Evolutionary conservation across 2,888 invertebrate genomes (phyloP), one percentile per base, ranked within the genome.

Genomic region (Kryphioiulus occultus): DNA sequence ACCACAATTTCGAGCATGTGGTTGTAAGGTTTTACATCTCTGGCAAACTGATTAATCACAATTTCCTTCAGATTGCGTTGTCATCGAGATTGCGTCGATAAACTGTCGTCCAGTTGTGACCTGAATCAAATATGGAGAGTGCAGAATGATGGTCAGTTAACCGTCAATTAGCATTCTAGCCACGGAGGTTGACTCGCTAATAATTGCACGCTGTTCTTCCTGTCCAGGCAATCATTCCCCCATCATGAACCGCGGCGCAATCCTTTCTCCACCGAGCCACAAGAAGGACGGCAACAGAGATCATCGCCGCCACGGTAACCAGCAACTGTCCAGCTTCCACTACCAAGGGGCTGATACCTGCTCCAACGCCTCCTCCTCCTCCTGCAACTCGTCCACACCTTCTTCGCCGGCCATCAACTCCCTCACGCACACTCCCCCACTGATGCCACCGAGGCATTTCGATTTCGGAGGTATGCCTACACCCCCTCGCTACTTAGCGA

Each of bases 331-430:
- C 35, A 85, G 59, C 83, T 30, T 42, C 7, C 85, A 30, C 17
- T 85, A 59, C 68, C 85, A 85, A 26, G 86, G 86, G 3, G 93
- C 95, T 86, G 97, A 97, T 92, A 97, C 96, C 90, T 96, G 97
- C 92, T 98, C 98, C 82, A 97, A 96, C 92, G 97, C 97, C 88
- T 98, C 98, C 88, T 98, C 98, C 87, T 98, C 98, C 87, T 98
- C 98, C 92, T 98, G 98, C 93, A 98, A 98, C 93, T 98, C 97
- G 92, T 98, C 98, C 88, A 97, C 98, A 89, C 98, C 98, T 89
- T 98, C 98, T 90, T 98, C 97, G 91, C 98, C 99, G 86, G 98
- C 97, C 90, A 93, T 92, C 85, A 91, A 95, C 90, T 90, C 90
- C 88, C 90, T 91, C 93, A 91, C 93, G 30, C 89, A 89, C 0